Percentiles rank a stretch among this genome's conserved stretches.
These are phyloP conservation scores for Glossophaga mutica DNA, from an alignment of 2,797 vertebrate species.

Conservation along the genomic window DNA sequence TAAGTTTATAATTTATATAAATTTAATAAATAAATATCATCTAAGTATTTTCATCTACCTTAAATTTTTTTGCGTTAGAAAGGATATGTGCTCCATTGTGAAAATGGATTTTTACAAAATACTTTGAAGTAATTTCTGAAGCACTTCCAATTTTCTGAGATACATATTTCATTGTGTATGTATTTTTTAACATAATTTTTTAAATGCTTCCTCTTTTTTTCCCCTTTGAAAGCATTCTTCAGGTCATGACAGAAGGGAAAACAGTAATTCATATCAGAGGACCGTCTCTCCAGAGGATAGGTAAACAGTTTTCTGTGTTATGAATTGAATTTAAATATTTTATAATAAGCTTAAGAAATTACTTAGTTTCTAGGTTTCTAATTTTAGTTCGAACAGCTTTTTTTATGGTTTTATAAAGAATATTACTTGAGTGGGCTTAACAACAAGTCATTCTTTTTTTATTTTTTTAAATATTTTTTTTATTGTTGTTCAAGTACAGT, in stretches of 20 bases:
- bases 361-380: not conserved
- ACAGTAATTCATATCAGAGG: constrained; percentile 74
- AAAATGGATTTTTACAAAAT: not conserved
- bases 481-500: no score
- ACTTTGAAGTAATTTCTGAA: constrained; percentile 33
- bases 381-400: not conserved
- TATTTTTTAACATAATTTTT: constrained; percentile 12
- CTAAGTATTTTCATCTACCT: not conserved
- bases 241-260: constrained; percentile 79
- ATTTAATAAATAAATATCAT: not conserved
- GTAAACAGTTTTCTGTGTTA: constrained; percentile 69
- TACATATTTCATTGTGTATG: not conserved
- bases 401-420: not conserved
- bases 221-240: constrained; percentile 79
- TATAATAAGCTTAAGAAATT: not conserved
- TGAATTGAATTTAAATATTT: not conserved
- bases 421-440: not conserved
- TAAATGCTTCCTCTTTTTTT: not conserved
- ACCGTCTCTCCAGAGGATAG: constrained; percentile 85
- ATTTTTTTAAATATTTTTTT: no score
- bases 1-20: not conserved
- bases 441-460: not conserved
- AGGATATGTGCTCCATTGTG: not conserved
- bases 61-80: not conserved
- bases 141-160: not conserved